Conservation (phyloP, 64 coral and sea anemone genomes). For the Dendrophyllia cribrosa region DNA sequence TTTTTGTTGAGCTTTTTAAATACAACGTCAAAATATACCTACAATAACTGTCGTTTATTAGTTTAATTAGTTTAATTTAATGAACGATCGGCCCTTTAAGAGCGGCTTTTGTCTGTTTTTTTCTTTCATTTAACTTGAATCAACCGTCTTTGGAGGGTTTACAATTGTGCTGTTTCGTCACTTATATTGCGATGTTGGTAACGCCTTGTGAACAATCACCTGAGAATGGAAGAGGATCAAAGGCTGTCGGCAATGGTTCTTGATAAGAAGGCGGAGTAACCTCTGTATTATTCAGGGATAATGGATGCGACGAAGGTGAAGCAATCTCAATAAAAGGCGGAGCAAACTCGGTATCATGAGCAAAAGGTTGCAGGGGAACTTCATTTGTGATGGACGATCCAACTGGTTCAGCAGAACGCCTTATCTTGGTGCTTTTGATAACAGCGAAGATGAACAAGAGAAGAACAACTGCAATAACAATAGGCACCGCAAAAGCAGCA, state of each 20-base stretch:
- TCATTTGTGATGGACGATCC: background rate
- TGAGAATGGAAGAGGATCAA: background rate
- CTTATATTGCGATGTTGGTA: background rate
- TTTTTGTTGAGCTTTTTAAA: too few relatives aligned
- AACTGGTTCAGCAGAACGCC: background rate
- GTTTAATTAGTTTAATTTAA: too few relatives aligned
- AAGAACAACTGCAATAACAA: slow-evolving; percentile 1
- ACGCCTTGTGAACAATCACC: background rate
- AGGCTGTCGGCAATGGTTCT: background rate
- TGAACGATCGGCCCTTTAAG: too few relatives aligned
- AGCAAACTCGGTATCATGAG: background rate
- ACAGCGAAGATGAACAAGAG: background rate
- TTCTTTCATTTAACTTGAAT: too few relatives aligned
- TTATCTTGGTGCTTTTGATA: background rate
- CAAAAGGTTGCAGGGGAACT: background rate
- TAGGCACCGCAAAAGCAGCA: background rate
- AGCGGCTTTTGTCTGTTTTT: too few relatives aligned
- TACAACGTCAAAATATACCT: too few relatives aligned
- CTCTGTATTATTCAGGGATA: background rate
- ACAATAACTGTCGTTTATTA: too few relatives aligned
- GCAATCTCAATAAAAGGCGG: too few relatives aligned
- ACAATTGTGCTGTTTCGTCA: background rate
- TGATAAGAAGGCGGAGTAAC: background rate
- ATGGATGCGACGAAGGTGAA: background rate
- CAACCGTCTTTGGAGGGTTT: background rate